Percentiles rank a stretch among this genome's conserved stretches.
Conservation (phyloP, 1,140 invertebrate genomes). For the Heterodera carotae region DNA sequence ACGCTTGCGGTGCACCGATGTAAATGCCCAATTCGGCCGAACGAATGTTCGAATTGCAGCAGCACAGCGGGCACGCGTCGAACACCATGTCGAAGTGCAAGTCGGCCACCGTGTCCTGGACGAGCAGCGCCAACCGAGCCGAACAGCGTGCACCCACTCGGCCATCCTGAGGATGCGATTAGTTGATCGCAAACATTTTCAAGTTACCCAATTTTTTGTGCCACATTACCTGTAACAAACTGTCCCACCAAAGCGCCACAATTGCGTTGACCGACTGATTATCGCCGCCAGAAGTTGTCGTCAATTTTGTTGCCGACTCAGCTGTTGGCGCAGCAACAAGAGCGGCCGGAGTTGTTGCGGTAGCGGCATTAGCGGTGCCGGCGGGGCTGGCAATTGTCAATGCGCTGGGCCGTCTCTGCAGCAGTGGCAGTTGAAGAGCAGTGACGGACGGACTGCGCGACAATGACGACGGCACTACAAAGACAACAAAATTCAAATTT, state of each 20-base stretch:
- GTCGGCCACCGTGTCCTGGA: constrained; percentile 49
- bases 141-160: background rate
- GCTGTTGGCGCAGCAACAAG: background rate
- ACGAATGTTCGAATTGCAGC: constrained; percentile 54
- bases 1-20: constrained; percentile 30
- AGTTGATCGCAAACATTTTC: no score
- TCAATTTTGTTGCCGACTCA: background rate
- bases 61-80: constrained; percentile 55
- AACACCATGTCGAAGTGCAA: constrained; percentile 53
- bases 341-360: background rate
- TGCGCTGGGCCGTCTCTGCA: background rate
- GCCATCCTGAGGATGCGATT: background rate
- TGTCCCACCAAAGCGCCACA: background rate
- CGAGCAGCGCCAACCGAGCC: constrained; percentile 4
- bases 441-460: constrained; percentile 10
- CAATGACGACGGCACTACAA: background rate
- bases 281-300: background rate
- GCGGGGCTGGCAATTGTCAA: background rate
- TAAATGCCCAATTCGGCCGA: constrained; percentile 48
- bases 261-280: background rate
- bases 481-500: constrained; percentile 8
- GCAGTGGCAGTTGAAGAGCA: constrained; percentile 11
- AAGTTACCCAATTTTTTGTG: no score
- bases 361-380: background rate
- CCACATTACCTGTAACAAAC: constrained; percentile 1